Base-by-base conservation (phyloP, 2,797 vertebrate species). In the Channa striata region DNA sequence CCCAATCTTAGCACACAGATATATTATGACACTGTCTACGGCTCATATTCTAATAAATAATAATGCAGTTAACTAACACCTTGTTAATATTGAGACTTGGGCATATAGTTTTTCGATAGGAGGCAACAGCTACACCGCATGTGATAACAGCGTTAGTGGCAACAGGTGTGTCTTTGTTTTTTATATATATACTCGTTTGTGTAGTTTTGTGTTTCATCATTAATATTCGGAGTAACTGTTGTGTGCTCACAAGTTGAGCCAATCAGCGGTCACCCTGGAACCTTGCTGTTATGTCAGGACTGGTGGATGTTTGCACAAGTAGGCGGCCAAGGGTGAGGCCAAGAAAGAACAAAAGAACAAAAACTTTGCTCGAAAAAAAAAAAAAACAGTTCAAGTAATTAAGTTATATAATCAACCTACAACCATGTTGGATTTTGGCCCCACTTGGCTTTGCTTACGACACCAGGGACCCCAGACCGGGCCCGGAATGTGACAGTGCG, bases 321-420 rank as follows among this genome's bases (percentile, higher is more conserved):
- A 21, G 50, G 48, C 5, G 52, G 44, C 52, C 0, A 86, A 80
- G 80, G 72, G 82, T 78, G 84, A 78, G 60, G 84, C 71, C 72
- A 57, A 78, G 65, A 64, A 71, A 72, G 51, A 74, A 79, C 81
- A 81, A 80, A 81, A 58, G 81, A 83, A 72, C 70, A 81, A 82
- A 84, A 81, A 74, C 61, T 8, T 76, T 48, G 77, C 78, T 57
- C 72, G 75, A 81, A 76, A 78, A 80, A 60, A 49, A 37, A 72
- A 78, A 74, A 68, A 81, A 89, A 89, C 67, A 79, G 74, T 78
- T 61, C 68, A 43, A 75, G 74, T 70, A 83, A 91, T 92, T 81
- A 90, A 78, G 79, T 93, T 92, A 89, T 73, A 83, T 90, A 93
- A 93, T 87, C 77, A 51, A 52, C 65, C 67, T 1, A 59, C 68